Conservation (phyloP, 2,113 vertebrate genomes). For the Vireo altiloquus region DNA sequence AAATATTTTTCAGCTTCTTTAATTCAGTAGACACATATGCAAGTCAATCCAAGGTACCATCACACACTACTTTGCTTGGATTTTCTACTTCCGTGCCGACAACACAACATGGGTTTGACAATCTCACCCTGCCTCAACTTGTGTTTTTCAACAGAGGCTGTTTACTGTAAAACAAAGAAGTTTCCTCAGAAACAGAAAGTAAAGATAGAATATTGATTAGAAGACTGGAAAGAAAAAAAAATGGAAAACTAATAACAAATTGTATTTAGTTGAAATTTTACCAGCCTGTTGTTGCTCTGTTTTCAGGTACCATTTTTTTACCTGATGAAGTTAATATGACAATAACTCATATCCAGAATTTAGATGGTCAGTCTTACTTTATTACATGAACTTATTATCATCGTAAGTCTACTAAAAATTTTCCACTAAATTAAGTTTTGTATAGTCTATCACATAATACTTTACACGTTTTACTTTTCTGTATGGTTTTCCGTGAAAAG, state of each 20-base stretch:
- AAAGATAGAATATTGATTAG: not conserved
- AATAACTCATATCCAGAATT: not conserved
- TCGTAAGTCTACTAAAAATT: not conserved
- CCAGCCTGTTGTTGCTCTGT: rapidly evolving
- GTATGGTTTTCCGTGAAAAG: not conserved
- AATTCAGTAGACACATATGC: not conserved
- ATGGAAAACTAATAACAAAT: not conserved
- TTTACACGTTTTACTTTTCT: not conserved
- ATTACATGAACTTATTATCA: not conserved
- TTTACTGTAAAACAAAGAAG: not conserved
- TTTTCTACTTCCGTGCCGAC: not conserved
- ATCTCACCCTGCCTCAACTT: not conserved
- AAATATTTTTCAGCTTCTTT: not conserved
- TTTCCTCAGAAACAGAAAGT: not conserved
- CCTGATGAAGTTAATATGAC: not conserved
- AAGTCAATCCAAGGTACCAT: not conserved
- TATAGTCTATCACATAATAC: not conserved
- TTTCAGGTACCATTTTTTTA: not conserved
- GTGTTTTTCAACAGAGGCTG: not conserved
- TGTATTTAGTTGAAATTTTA: not conserved
- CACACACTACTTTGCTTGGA: not conserved
- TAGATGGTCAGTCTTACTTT: not conserved
- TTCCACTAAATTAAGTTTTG: not conserved
- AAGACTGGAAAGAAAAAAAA: not conserved
- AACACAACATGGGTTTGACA: not conserved